Evolutionary conservation across 2,113 vertebrate species (phyloP), one percentile per base, ranked within the genome.

Genomic region (Hepsetus odoe): DNA sequence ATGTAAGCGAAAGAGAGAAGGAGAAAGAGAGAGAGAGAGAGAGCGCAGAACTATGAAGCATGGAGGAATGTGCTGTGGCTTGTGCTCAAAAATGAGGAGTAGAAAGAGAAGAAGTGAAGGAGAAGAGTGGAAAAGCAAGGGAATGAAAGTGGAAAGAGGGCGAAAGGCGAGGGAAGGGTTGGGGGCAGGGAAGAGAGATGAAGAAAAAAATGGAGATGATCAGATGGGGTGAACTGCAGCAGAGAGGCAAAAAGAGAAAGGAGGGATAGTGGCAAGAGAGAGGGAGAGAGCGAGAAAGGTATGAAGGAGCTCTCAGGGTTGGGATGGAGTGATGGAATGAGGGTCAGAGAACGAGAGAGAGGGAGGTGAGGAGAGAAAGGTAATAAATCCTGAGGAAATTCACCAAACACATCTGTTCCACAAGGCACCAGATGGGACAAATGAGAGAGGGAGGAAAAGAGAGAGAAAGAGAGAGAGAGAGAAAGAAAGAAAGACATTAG

Each of bases 161-260:
- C 66, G n/a, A 18, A 49, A 86, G 79, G 40, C 9, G 40, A 10
- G 40, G 13, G 9, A 1, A 42, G 40, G 13, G 40, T 4, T 3
- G 73, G 83, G 79, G 80, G n/a, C 42, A 79, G 73, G 32, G 13
- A 33, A 61, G 72, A 28, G 20, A 56, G n/a, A 20, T 2, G 76
- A 79, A 42, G 80, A 82, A 28, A 71, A 9, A 20, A 26, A 32
- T 28, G 46, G 76, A 22, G 24, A 49, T 40, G 51, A 68, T 64
- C 83, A 46, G 80, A 24, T 40, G 55, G 46, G 51, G 66, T 0
- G 53, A 76, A 38, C 38, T 38, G 18, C 18, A 51, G 49, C 24
- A 85, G 90, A 82, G 78, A 82, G 77, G 82, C 85, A 70, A 71
- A 72, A 81, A 62, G 79, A 32, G 6, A 16, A 38, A 30, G 2